Base-by-base conservation (phyloP, 2,888 invertebrate species). In the Mayetiola destructor region DNA sequence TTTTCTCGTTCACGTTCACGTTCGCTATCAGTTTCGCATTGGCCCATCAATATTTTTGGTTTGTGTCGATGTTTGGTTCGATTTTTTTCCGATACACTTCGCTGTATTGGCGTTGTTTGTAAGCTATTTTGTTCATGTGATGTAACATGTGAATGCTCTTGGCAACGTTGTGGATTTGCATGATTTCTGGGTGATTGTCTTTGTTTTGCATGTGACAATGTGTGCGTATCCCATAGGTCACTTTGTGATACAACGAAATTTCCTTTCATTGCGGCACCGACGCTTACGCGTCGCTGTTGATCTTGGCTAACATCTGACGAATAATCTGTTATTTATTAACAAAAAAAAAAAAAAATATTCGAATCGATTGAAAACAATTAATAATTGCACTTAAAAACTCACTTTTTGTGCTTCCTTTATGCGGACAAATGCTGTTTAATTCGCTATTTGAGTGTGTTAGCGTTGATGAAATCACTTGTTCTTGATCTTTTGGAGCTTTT, bases 151-250 rank as follows among this genome's bases (percentile, higher is more conserved):
- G 68, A 68, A 56, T 73, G 72, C 56, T 73, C 72, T 14, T 68
- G 66, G 56, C 72, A 73, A 20, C 72, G 71, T 58, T 69, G 69
- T 6, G 68, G 68, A 61, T 67, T 70, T 21, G 69, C 67, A 59
- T 71, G 67, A 59, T 69, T 71, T 3, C 72, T 67, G n/a, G 72
- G 70, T 54, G 72, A 70, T 59, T 72, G 72, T 0, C 72, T 65
- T 59, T 72, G 72, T 59, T 73, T 73, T 55, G 72, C 72, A 63
- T 73, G 73, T 1, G 80, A 79, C 61, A 80, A 76, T 0, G 80
- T 80, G 60, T 77, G 80, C 0, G 80, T 80, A 62, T 80, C 80
- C 80, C 80, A 80, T n/a, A 80, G 68, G 64, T 80, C 80, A 63
- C 80, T 80, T 65, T 80, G 80, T 1, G 80, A 80, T 5, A 80